Evolutionary conservation across 2,888 invertebrate species (phyloP), one percentile per base, ranked within the genome.

Genomic region (Eremobia ochroleuca): DNA sequence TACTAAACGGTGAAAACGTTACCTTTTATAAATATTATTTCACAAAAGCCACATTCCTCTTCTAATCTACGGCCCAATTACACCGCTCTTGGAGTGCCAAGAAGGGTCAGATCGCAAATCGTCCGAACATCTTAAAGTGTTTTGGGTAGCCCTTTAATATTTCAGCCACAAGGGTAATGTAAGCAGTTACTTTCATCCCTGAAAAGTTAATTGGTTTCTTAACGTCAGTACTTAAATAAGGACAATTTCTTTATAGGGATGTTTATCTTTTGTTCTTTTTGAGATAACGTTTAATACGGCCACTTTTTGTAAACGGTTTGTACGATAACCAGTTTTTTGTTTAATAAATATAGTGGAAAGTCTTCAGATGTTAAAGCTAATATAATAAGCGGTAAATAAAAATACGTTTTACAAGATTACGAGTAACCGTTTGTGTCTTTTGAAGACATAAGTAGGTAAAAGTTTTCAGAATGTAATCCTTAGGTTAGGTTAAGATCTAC

Each of bases 41-140:
- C 31, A 55, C 37, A 28, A 62, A 62, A 65, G n/a, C 21, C 2
- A 11, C 21, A 37, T 73, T 37, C 37, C 59, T 25, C 52, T 34
- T 34, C 21, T 69, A 82, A 76, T 65, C 25, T n/a, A 49, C 18
- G n/a, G 34, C 46, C 55, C 64, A 49, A 46, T 82, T 85, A 65
- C 34, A 68, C 31, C 25, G 67, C n/a, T 43, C 28, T 55, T 71
- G 18, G 58, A 65, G 40, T 31, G 1, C 43, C 28, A 49, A 68
- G 40, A 62, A 67, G 71, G 66, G 62, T 84, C 85, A 65, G 61
- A 64, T 73, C 80, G 49, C 85, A 85, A 87, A 85, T 85, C 66
- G 49, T 74, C 49, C 3, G 21, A 68, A 59, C 65, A 66, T 55
- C 76, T 55, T 28, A 31, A 28, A 75, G 59, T 73, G 62, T 72